phyloP scores from a whole-genome alignment of 1,140 invertebrate genomes.

The Bicyclus anynana region DNA sequence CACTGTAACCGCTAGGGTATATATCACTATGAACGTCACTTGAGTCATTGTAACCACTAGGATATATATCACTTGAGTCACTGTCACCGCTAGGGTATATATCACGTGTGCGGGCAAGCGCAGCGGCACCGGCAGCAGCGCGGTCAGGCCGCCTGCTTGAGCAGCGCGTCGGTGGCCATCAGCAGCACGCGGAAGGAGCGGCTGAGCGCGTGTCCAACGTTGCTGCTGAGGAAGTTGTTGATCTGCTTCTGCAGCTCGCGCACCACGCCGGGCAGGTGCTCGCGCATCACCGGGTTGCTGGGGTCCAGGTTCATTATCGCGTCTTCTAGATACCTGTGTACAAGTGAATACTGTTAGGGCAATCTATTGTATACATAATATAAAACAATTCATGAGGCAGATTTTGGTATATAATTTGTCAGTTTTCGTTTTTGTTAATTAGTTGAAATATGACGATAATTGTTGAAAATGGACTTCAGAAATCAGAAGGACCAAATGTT shows the following conservation, averaged over 20 bases:
- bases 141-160: conserved; percentile 47
- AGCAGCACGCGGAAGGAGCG: conserved; percentile 87
- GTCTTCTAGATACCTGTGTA: conserved; percentile 89
- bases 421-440: no score
- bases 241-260: conserved; percentile 86
- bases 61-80: neutral
- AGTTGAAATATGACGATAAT: no score
- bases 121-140: conserved; percentile 28
- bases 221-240: conserved; percentile 81
- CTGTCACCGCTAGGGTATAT: neutral
- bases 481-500: no score
- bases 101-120: conserved; percentile 12
- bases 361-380: no score
- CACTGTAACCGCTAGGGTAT: no score
- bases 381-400: no score
- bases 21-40: no score
- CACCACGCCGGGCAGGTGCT: conserved; percentile 90
- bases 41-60: neutral
- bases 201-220: conserved; percentile 83
- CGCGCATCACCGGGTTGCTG: conserved; percentile 85
- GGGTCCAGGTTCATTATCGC: conserved; percentile 90
- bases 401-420: no score
- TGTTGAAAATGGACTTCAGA: no score
- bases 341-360: no score
- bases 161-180: conserved; percentile 85